Evolutionary conservation across 2,113 vertebrate genomes (phyloP).

Genomic region (Nannospalax galili): DNA sequence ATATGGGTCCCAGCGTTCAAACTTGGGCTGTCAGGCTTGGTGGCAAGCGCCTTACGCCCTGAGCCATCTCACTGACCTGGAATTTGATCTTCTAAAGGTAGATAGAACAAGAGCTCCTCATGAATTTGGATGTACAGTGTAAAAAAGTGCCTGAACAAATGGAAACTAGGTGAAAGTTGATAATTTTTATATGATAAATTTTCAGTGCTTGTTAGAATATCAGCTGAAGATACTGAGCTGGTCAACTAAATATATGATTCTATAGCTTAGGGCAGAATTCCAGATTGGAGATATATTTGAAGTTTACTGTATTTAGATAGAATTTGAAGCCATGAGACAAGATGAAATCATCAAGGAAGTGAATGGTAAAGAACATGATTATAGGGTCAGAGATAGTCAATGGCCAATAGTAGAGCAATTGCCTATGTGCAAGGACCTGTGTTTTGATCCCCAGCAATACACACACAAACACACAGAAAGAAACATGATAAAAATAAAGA

Average conservation of each 20-base stretch:
- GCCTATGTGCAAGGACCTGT: not conserved
- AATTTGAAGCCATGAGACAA: slow-evolving; percentile 25
- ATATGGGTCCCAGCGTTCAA: not conserved
- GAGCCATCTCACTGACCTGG: not conserved
- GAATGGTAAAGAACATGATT: not conserved
- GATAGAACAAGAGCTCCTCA: not conserved
- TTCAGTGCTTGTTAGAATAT: slow-evolving; percentile 21
- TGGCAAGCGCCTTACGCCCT: not conserved
- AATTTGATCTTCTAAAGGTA: not conserved
- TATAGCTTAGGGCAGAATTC: slow-evolving; percentile 8
- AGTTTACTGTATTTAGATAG: not conserved
- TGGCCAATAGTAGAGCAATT: not conserved
- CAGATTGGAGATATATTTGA: slow-evolving; percentile 32
- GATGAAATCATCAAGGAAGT: not conserved
- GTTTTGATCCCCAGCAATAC: not conserved
- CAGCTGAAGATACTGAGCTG: not conserved
- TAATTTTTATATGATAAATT: slow-evolving; percentile 8
- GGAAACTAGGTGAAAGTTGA: not conserved
- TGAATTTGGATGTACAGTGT: not conserved
- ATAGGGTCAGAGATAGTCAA: not conserved
- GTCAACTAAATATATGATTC: not conserved
- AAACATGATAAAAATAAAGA: not conserved
- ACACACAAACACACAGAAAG: not conserved
- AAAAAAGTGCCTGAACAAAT: not conserved
- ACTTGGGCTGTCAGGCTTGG: not conserved